phyloP scores from a whole-genome alignment of 2,888 invertebrate genomes.

The Apamea anceps region DNA sequence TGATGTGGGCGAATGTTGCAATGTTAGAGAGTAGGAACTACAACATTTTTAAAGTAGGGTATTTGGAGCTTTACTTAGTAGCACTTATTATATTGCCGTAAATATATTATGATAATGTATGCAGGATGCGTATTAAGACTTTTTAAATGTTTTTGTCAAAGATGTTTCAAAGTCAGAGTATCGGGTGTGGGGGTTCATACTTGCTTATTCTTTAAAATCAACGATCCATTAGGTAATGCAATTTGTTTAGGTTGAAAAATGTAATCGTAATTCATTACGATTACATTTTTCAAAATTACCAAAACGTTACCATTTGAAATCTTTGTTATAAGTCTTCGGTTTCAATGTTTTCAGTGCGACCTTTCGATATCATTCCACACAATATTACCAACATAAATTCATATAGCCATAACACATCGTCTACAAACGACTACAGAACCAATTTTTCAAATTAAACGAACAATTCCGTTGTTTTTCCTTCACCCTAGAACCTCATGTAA shows the following conservation, averaged over 20 bases:
- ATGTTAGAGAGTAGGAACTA: not conserved
- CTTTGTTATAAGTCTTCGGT: not conserved
- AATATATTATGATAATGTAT: not conserved
- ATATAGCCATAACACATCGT: not conserved
- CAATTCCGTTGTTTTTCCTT: constrained; percentile 54
- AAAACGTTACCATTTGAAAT: not conserved
- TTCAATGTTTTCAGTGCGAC: not conserved
- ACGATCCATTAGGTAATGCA: not conserved
- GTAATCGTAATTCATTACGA: not conserved
- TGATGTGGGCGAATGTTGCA: not conserved
- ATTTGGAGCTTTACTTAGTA: not conserved
- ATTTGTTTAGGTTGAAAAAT: no score
- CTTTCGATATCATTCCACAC: not conserved
- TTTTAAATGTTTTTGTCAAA: no score
- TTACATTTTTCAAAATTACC: not conserved
- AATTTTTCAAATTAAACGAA: constrained; percentile 59
- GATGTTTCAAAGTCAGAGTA: not conserved
- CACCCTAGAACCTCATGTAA: constrained; percentile 63
- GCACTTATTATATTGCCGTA: not conserved
- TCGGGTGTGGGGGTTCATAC: not conserved
- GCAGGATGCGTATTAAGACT: not conserved
- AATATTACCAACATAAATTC: constrained; percentile 9
- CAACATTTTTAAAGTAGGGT: not conserved
- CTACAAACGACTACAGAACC: constrained; percentile 50
- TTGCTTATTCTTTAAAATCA: not conserved